A percentile compares a stretch with the other conserved stretches of the same genome.
phyloP scores from a whole-genome alignment of 2,113 vertebrate species.

The Anhinga rufa region DNA sequence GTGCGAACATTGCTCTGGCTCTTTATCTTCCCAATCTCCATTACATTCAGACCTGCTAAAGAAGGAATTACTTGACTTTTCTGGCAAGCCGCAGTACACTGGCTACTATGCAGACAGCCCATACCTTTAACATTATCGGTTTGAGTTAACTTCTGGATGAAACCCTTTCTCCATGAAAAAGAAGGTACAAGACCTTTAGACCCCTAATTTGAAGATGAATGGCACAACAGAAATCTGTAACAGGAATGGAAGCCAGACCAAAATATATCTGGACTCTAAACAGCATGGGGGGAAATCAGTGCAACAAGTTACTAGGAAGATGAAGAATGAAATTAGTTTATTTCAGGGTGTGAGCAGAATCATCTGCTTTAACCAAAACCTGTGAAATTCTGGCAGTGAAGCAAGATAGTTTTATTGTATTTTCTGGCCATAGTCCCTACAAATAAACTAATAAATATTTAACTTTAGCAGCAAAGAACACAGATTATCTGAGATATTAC shows the following conservation, averaged over 20 bases:
- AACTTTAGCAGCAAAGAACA: neutral
- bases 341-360: neutral
- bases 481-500: neutral
- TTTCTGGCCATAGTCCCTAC: neutral
- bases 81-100: neutral
- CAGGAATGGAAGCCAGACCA: neutral
- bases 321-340: neutral
- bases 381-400: neutral
- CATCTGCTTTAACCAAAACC: neutral
- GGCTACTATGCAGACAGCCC: neutral
- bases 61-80: neutral
- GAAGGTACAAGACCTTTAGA: neutral
- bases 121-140: rapidly evolving
- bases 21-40: neutral
- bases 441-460: neutral
- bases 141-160: neutral
- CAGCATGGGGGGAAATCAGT: neutral
- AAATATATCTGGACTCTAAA: neutral
- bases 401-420: neutral
- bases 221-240: neutral
- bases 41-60: neutral
- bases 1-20: neutral
- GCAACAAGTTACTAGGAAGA: neutral
- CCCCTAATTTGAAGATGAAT: neutral
- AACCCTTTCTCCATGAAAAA: neutral